Evolutionary conservation across 2,888 invertebrate species (phyloP).

Genomic region (Elmis aenea): DNA sequence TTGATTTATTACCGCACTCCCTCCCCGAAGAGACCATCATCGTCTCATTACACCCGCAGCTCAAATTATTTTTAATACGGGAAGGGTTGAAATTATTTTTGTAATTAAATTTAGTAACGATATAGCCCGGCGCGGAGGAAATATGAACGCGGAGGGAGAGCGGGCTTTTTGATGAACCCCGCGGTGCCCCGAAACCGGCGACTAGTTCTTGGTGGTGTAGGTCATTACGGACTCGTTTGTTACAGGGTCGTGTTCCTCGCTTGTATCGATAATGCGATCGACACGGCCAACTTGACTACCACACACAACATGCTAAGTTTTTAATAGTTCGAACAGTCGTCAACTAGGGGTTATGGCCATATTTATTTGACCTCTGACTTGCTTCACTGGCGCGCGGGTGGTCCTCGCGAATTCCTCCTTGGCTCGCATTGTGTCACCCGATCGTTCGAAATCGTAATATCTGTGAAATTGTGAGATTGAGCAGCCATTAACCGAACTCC

Average conservation of each 20-base stretch:
- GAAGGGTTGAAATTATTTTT: conserved; percentile 28
- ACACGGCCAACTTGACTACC: conserved; percentile 18
- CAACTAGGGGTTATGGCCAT: conserved; percentile 20
- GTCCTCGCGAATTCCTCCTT: conserved; percentile 20
- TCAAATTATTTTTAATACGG: conserved; percentile 25
- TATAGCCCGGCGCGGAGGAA: too few relatives aligned
- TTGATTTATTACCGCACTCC: conserved; percentile 31
- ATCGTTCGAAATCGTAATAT: conserved; percentile 30
- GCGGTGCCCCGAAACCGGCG: too few relatives aligned
- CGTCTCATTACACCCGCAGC: conserved; percentile 28
- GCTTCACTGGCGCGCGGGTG: conserved; percentile 21
- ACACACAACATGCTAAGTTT: conserved; percentile 22
- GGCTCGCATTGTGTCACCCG: conserved; percentile 29
- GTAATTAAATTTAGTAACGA: conserved; percentile 27
- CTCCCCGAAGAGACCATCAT: conserved; percentile 30
- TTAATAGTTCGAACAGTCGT: conserved; percentile 22
- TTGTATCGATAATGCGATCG: conserved; percentile 20
- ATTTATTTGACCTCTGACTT: conserved; percentile 21
- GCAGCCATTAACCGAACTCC: conserved; percentile 7
- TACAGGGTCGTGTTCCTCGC: conserved; percentile 9
- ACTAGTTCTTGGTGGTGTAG: too few relatives aligned
- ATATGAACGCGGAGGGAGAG: too few relatives aligned
- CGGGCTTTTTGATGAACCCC: too few relatives aligned
- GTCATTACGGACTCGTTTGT: too few relatives aligned
- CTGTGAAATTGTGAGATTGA: conserved; percentile 28